Percentiles rank a stretch among this genome's conserved stretches.
Conservation (phyloP, 2,888 invertebrate genomes). For the Spilarctia lutea region DNA sequence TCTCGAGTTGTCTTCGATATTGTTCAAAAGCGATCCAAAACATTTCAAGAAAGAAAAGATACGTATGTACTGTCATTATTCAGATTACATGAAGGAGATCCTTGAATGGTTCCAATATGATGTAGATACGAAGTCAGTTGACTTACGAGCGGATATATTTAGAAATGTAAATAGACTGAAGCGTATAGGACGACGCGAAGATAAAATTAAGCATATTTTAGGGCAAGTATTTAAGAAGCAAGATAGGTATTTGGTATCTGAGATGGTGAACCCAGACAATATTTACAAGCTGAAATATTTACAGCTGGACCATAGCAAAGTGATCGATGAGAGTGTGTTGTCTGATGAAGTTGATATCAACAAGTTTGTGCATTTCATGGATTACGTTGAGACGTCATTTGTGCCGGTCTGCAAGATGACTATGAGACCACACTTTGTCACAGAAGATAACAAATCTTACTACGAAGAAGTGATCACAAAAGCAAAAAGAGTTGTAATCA, state of each 20-base stretch:
- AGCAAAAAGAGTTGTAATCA: background rate
- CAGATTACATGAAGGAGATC: conserved; percentile 19
- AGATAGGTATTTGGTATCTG: conserved; percentile 6
- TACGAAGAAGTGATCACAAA: conserved; percentile 8
- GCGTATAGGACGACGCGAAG: background rate
- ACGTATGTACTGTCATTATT: conserved; percentile 8
- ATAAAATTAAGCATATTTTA: conserved; percentile 8
- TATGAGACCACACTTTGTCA: conserved; percentile 12
- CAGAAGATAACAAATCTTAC: conserved; percentile 10
- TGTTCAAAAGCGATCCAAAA: conserved; percentile 8
- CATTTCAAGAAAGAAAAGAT: conserved; percentile 14
- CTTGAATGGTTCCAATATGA: conserved; percentile 10
- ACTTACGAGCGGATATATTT: conserved; percentile 7
- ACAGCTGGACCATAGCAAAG: conserved; percentile 5
- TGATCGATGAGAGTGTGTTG: background rate
- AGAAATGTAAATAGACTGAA: conserved; percentile 11
- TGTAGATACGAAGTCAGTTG: background rate
- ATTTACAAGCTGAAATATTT: conserved; percentile 15
- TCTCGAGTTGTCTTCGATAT: conserved; percentile 12
- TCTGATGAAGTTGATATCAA: conserved; percentile 6
- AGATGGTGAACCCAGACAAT: conserved; percentile 14
- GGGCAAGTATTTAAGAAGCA: conserved; percentile 10
- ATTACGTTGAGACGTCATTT: conserved; percentile 1
- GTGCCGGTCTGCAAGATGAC: conserved; percentile 13
- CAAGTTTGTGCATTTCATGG: conserved; percentile 10